These are phyloP conservation scores for Rhegmatorhina hoffmannsi DNA, from an alignment of 2,113 vertebrate species.

Conservation along the genomic window DNA sequence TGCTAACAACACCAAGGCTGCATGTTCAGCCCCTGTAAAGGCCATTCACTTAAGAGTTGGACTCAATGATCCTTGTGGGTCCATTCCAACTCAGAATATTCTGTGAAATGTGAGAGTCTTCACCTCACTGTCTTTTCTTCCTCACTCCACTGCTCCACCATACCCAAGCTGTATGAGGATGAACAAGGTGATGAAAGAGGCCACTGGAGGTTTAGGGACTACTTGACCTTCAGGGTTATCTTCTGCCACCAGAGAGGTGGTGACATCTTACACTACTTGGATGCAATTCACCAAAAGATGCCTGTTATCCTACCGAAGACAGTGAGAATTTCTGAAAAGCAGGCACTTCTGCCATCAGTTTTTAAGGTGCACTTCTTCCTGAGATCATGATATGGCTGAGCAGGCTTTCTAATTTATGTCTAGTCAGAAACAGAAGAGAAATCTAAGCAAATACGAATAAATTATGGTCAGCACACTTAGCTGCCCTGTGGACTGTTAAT, in stretches of 20 bases:
- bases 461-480: not conserved
- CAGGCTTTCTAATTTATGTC: not conserved
- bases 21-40: not conserved
- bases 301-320: not conserved
- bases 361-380: not conserved
- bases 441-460: not conserved
- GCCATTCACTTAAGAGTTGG: not conserved
- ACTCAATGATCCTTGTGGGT: not conserved
- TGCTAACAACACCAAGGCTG: not conserved
- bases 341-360: not conserved
- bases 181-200: not conserved
- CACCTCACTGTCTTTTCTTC: not conserved
- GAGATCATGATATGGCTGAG: not conserved
- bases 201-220: not conserved
- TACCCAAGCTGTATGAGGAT: not conserved
- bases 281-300: not conserved
- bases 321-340: not conserved
- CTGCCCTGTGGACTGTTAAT: constrained; percentile 8
- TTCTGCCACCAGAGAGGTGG: not conserved
- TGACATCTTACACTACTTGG: not conserved
- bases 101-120: not conserved
- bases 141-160: not conserved
- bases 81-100: not conserved
- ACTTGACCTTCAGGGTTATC: not conserved
- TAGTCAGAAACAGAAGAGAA: not conserved